Percentiles rank a stretch among this genome's conserved stretches.
These are phyloP conservation scores for Peromyscus maniculatus DNA, from an alignment of 2,113 vertebrate species.

Conservation along the genomic window DNA sequence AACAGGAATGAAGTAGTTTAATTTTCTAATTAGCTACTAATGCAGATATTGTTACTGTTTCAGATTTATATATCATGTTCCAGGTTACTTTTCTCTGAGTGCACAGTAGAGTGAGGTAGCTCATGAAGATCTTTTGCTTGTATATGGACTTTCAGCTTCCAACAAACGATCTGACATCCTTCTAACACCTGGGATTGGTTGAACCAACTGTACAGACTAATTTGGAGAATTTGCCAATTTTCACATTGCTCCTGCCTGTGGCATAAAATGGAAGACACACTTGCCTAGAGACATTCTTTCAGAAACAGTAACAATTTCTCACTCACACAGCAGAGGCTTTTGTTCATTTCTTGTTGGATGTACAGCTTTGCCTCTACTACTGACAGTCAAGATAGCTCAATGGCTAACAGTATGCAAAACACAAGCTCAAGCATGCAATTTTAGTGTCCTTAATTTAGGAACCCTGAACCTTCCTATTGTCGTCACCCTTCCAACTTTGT, in stretches of 20 bases:
- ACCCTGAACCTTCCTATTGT: background rate
- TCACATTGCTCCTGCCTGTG: background rate
- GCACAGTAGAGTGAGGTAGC: background rate
- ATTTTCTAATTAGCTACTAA: background rate
- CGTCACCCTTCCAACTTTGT: background rate
- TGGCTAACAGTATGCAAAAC: background rate
- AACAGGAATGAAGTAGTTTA: background rate
- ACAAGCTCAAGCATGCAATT: background rate
- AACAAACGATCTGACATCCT: background rate
- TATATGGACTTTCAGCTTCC: background rate
- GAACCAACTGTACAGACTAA: background rate
- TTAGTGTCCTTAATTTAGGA: background rate
- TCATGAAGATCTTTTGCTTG: background rate
- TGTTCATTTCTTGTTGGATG: background rate
- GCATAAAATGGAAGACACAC: background rate
- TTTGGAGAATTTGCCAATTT: background rate
- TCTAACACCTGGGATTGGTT: background rate
- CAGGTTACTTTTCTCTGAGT: background rate
- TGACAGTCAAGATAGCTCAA: background rate
- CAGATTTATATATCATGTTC: background rate
- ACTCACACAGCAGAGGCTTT: background rate
- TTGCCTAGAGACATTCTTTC: background rate
- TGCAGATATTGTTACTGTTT: background rate
- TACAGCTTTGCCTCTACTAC: background rate
- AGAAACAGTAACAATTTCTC: background rate